Conservation (phyloP, 37 sponge, comb jelly and placozoan species). For the Beroe forskalii region DNA sequence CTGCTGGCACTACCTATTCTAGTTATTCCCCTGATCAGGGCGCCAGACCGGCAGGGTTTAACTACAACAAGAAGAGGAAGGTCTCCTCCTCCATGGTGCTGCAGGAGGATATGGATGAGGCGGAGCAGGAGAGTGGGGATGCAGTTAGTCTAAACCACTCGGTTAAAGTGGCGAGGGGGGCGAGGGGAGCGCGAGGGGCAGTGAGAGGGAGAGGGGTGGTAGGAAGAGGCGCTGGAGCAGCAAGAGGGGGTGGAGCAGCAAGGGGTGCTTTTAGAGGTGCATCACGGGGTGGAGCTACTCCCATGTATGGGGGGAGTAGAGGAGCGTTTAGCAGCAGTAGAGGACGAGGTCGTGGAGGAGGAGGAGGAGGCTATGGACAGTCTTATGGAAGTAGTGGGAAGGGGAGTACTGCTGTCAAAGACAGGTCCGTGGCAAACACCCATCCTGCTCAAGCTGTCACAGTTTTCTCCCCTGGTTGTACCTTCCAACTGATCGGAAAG, state of each 20-base stretch:
- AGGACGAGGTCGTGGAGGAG: background rate
- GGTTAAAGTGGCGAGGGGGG: background rate
- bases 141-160: background rate
- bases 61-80: background rate
- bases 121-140: background rate
- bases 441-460: conserved; percentile 5
- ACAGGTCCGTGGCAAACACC: background rate
- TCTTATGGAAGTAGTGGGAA: background rate
- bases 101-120: background rate
- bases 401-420: background rate
- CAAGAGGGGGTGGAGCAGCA: background rate
- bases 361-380: background rate
- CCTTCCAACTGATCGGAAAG: background rate
- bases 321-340: background rate
- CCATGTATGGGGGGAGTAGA: background rate
- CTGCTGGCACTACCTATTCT: too few relatives aligned
- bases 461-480: background rate
- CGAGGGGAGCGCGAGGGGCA: background rate
- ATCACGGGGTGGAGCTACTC: background rate
- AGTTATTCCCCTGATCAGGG: too few relatives aligned
- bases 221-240: background rate
- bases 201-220: background rate
- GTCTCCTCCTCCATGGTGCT: background rate
- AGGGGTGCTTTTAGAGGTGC: background rate
- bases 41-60: too few relatives aligned